Evolutionary conservation across 2,888 invertebrate genomes (phyloP), one percentile per base, ranked within the genome.

Genomic region (Sylvicola fuscatus): DNA sequence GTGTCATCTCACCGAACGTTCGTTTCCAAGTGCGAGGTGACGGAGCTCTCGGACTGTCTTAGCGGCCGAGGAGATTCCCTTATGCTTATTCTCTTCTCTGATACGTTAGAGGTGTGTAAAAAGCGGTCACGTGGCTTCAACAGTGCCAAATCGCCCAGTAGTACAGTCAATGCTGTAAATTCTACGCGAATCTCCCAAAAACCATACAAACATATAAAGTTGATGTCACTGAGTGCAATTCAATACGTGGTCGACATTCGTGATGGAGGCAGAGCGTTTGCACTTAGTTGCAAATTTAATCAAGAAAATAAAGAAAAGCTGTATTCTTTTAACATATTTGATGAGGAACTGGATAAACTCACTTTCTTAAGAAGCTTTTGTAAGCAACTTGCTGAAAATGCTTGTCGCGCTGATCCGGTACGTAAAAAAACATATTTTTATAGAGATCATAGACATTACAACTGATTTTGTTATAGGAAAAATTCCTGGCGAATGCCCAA

Each of bases 1-100:
- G 79, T 93, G 29, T 92, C 90, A 6, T 90, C 93, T 5, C 90
- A 92, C 60, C 72, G 93, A 36, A 78, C 72, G 47, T 90, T 92
- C 54, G 73, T 92, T 39, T 72, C 77, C 17, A 79, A 80, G 49
- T 79, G 84, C 49, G 90, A 92, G 54, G 87, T 89, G 36, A 75
- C 81, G 41, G 89, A 92, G 57, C 61, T 92, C 26, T 74, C 79
- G 41, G 80, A 89, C 49, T 76, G 75, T 36, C 61, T 90, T 34
- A 81, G 83, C 42, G 82, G 84, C 12, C 73, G 86, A 45, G 92
- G 92, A 35, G 79, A 82, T 56, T 76, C 76, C 44, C 67, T 97
- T 41, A 75, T 87, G 44, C 62, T 97, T 43, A 92, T 92, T 57
- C 65, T 97, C 17, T 97, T 97, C 60, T 84, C 87, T 28, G 95